A percentile compares a stretch with the other conserved stretches of the same genome.
Evolutionary conservation across 2,888 invertebrate species (phyloP).

Genomic region (Stramonita haemastoma): DNA sequence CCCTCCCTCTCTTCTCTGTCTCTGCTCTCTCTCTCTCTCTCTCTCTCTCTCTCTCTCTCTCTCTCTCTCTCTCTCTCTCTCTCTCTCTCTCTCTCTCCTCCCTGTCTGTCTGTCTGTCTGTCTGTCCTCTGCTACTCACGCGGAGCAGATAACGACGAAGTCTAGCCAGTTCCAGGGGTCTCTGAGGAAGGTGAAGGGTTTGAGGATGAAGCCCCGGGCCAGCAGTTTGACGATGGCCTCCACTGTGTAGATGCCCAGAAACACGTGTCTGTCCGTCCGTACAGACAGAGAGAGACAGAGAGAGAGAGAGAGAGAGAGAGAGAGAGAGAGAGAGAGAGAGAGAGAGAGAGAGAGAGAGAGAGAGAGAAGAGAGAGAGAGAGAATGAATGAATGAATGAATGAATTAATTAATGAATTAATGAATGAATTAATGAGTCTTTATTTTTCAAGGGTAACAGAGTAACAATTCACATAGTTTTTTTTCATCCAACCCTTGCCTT

Average conservation of each 20-base stretch:
- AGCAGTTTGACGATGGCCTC: conserved; percentile 99
- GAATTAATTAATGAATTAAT: no score
- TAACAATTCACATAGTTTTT: no score
- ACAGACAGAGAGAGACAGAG: background rate
- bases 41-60: no score
- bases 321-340: background rate
- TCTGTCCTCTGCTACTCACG: conserved; percentile 86
- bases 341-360: background rate
- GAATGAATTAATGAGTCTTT: no score
- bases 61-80: no score
- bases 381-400: background rate
- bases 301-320: background rate
- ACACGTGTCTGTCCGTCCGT: conserved; percentile 89
- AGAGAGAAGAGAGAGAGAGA: background rate
- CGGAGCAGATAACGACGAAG: conserved; percentile 99
- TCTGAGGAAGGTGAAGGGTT: conserved; percentile 99
- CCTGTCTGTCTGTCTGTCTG: no score
- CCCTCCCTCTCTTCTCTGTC: no score
- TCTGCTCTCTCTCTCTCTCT: no score
- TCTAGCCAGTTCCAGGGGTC: conserved; percentile 99
- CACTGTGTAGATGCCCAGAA: conserved; percentile 99
- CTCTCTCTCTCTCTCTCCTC: no score
- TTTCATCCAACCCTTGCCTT: no score
- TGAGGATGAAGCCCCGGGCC: conserved; percentile 99
- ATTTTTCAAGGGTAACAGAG: no score